Percentiles rank a stretch among this genome's conserved stretches.
Evolutionary conservation across 2,113 vertebrate species (phyloP).

Genomic region (Plestiodon gilberti): DNA sequence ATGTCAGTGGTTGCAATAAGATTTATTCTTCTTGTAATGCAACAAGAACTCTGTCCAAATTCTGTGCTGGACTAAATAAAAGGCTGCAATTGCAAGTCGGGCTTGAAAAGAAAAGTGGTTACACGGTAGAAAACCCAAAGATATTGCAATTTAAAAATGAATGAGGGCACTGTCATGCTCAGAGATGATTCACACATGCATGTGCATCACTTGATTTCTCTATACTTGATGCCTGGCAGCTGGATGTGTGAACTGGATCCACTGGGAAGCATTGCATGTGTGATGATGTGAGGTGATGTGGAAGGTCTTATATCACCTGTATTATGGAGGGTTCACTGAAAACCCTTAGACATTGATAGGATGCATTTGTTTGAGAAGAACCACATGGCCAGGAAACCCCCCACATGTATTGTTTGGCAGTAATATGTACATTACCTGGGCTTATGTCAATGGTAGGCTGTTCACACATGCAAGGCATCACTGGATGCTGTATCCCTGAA

Average conservation of each 20-base stretch:
- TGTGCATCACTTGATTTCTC: neutral
- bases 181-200: neutral
- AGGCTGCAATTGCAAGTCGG: neutral
- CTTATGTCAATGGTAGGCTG: no score
- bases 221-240: neutral
- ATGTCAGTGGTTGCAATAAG: neutral
- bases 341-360: neutral
- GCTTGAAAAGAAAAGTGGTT: neutral
- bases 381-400: fast-evolving
- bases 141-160: neutral
- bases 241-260: neutral
- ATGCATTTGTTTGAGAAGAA: neutral
- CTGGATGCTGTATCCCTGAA: no score
- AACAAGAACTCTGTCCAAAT: neutral
- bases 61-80: neutral
- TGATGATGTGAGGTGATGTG: no score
- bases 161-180: neutral
- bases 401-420: no score
- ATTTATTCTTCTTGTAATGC: slow-evolving; percentile 5
- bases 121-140: neutral
- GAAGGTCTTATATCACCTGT: no score
- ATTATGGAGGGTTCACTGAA: no score
- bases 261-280: neutral
- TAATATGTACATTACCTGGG: no score
- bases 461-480: no score